These are phyloP conservation scores for Diphyllodes magnificus DNA, from an alignment of 2,113 vertebrate genomes.

Conservation along the genomic window DNA sequence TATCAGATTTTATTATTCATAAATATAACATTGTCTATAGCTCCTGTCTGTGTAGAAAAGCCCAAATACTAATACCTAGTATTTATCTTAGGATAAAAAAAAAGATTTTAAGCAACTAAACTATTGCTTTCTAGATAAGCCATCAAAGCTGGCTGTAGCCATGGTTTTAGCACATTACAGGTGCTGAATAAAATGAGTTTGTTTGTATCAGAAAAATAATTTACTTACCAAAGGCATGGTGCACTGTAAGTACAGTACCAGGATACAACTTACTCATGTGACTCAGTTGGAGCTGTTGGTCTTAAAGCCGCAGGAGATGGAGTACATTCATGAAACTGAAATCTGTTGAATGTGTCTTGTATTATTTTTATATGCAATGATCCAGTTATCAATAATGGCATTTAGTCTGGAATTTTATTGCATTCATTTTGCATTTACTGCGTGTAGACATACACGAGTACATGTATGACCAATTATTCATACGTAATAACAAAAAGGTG, in stretches of 20 bases:
- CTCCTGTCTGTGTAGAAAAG: not conserved
- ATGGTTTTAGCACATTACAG: not conserved
- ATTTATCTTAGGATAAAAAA: not conserved
- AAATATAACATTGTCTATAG: not conserved
- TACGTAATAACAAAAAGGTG: not conserved
- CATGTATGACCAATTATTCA: not conserved
- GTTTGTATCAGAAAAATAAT: not conserved
- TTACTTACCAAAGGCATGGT: not conserved
- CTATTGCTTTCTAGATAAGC: not conserved
- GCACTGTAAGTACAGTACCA: not conserved
- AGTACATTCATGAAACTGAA: not conserved
- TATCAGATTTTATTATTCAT: not conserved
- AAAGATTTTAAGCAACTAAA: not conserved
- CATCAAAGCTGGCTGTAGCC: not conserved
- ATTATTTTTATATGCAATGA: not conserved
- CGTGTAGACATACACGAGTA: not conserved
- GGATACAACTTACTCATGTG: accelerated
- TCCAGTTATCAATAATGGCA: not conserved
- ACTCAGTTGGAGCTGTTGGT: not conserved
- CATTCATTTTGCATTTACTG: not conserved
- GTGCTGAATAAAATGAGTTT: not conserved
- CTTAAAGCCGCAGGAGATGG: not conserved
- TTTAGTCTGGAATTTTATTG: not conserved
- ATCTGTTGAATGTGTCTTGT: not conserved
- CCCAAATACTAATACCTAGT: not conserved